phyloP scores from a whole-genome alignment of 1,140 invertebrate genomes.

The Chelonus insularis region DNA sequence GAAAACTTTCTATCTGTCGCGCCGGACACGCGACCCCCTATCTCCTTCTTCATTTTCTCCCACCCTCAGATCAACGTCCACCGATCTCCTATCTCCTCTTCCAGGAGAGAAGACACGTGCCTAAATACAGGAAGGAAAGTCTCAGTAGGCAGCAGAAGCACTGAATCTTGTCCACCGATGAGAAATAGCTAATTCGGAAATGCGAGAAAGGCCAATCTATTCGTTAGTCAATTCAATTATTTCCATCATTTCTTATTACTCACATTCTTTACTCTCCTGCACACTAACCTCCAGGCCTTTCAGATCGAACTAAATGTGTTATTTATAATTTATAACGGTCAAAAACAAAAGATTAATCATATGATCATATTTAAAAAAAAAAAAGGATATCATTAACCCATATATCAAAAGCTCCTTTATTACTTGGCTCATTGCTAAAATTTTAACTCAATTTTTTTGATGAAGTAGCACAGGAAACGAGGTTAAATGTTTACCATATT shows the following conservation, averaged over 20 bases:
- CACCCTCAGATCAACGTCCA: background rate
- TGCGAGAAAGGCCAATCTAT: constrained; percentile 7
- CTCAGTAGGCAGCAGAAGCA: constrained; percentile 19
- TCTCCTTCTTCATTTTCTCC: constrained; percentile 20
- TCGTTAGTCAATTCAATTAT: constrained; percentile 15
- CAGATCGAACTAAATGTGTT: background rate
- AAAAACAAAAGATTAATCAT: no score
- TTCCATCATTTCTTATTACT: constrained; percentile 18
- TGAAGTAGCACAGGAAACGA: background rate
- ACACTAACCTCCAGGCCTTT: background rate
- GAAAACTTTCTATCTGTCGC: constrained; percentile 48
- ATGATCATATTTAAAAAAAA: no score
- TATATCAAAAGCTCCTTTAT: no score
- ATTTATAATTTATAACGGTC: no score
- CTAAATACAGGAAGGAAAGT: constrained; percentile 50
- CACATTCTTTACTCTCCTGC: background rate
- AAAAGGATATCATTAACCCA: no score
- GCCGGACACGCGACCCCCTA: constrained; percentile 40
- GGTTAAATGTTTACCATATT: constrained; percentile 4
- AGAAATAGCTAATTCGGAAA: constrained; percentile 23
- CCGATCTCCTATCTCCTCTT: constrained; percentile 31
- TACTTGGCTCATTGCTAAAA: no score
- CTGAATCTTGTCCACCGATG: background rate
- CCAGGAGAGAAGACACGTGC: constrained; percentile 39
- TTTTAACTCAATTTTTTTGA: background rate